phyloP scores from a whole-genome alignment of 1,140 invertebrate genomes.

The Danaus melanippus region DNA sequence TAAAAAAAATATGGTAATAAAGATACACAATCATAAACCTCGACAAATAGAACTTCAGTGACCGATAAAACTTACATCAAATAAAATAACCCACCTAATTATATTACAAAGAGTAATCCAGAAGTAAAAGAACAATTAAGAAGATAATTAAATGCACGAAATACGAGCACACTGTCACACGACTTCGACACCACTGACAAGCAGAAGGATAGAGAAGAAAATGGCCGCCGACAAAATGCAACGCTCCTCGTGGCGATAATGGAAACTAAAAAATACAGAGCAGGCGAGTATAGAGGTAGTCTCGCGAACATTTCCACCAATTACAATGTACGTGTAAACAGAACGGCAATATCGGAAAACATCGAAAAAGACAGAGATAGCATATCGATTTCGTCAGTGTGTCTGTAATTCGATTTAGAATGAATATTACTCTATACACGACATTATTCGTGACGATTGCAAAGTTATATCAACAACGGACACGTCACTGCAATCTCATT shows the following conservation, averaged over 20 bases:
- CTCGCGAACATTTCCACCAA: background rate
- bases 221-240: slow-evolving; percentile 47
- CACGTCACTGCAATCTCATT: slow-evolving; percentile 33
- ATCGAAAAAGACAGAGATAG: slow-evolving; percentile 13
- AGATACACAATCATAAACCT: too few relatives aligned
- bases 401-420: slow-evolving; percentile 4
- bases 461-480: slow-evolving; percentile 23
- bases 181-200: slow-evolving; percentile 44
- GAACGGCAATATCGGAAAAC: slow-evolving; percentile 5
- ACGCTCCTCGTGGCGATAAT: slow-evolving; percentile 33
- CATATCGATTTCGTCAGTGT: slow-evolving; percentile 7
- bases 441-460: slow-evolving; percentile 16
- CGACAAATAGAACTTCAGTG: too few relatives aligned
- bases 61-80: slow-evolving; percentile 4
- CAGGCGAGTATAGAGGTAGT: slow-evolving; percentile 33
- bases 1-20: too few relatives aligned
- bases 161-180: slow-evolving; percentile 39
- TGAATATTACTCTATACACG: slow-evolving; percentile 32
- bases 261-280: slow-evolving; percentile 40
- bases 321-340: slow-evolving; percentile 9
- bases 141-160: slow-evolving; percentile 35
- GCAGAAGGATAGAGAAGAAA: slow-evolving; percentile 67
- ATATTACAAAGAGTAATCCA: slow-evolving; percentile 33
- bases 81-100: slow-evolving; percentile 40
- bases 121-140: slow-evolving; percentile 55